Conservation (phyloP, 2,113 vertebrate genomes). For the Crotalus horridus region DNA sequence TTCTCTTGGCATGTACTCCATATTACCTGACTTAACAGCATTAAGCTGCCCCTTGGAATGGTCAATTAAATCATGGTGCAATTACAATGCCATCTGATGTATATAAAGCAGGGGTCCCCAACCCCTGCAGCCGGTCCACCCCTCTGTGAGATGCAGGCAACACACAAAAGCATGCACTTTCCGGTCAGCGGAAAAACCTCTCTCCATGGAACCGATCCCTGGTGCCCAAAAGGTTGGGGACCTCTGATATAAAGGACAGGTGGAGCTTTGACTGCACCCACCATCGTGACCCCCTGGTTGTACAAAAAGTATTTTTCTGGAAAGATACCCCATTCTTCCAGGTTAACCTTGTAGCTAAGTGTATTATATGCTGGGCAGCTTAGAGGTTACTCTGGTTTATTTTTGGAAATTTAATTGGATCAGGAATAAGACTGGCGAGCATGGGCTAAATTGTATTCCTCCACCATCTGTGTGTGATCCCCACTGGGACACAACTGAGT, state of each 20-base stretch:
- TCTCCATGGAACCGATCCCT: no score
- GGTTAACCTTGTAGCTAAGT: neutral
- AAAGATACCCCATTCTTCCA: neutral
- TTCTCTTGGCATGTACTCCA: neutral
- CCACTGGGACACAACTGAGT: neutral
- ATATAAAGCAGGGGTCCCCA: no score
- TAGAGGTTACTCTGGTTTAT: neutral
- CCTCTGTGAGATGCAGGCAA: no score
- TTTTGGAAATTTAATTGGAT: neutral
- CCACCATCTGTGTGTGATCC: neutral
- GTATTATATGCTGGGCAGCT: no score
- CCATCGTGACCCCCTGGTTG: neutral
- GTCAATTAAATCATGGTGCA: neutral
- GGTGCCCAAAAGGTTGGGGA: no score
- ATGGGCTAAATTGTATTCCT: neutral
- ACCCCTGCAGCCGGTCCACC: no score
- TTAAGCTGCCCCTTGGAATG: neutral
- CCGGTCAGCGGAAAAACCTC: no score
- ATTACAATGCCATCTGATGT: neutral
- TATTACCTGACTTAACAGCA: neutral
- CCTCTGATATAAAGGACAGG: neutral
- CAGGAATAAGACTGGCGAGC: neutral
- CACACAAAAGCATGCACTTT: no score
- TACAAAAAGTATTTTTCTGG: neutral
- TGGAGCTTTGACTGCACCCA: neutral